Conservation (phyloP, 1,140 invertebrate species). For the Riptortus pedestris region DNA sequence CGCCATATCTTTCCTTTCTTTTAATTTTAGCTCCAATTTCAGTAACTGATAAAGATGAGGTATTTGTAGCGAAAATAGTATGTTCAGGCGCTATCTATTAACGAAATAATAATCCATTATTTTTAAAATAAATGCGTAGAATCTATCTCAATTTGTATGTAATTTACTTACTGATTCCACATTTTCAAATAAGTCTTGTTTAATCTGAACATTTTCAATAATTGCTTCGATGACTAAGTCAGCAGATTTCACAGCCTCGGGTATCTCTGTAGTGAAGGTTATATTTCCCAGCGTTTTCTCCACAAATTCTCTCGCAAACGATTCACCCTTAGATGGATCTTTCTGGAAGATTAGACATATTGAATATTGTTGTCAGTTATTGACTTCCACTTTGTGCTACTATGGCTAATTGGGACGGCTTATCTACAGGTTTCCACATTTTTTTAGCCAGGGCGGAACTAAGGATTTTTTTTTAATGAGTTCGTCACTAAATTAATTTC, state of each 20-base stretch:
- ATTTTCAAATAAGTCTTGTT: slow-evolving; percentile 63
- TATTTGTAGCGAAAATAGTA: slow-evolving; percentile 78
- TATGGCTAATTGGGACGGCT: no score
- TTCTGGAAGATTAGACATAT: no score
- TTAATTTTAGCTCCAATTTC: slow-evolving; percentile 68
- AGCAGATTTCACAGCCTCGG: slow-evolving; percentile 48
- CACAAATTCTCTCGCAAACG: slow-evolving; percentile 45
- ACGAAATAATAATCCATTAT: slow-evolving; percentile 31
- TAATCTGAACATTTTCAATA: slow-evolving; percentile 70
- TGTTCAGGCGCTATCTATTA: slow-evolving; percentile 52
- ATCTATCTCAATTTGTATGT: no score
- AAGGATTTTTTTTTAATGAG: no score
- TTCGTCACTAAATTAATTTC: no score
- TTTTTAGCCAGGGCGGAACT: no score
- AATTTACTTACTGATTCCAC: slow-evolving; percentile 42
- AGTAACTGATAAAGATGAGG: slow-evolving; percentile 71
- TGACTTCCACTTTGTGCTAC: no score
- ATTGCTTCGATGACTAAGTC: slow-evolving; percentile 82
- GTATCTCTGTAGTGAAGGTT: slow-evolving; percentile 45
- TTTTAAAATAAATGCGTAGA: no score
- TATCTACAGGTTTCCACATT: no score
- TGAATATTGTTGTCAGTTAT: no score
- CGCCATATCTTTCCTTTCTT: slow-evolving; percentile 59
- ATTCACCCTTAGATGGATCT: slow-evolving; percentile 47
- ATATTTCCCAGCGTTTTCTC: slow-evolving; percentile 49